Evolutionary conservation across 2,113 vertebrate species (phyloP).

Genomic region (Carettochelys insculpta): DNA sequence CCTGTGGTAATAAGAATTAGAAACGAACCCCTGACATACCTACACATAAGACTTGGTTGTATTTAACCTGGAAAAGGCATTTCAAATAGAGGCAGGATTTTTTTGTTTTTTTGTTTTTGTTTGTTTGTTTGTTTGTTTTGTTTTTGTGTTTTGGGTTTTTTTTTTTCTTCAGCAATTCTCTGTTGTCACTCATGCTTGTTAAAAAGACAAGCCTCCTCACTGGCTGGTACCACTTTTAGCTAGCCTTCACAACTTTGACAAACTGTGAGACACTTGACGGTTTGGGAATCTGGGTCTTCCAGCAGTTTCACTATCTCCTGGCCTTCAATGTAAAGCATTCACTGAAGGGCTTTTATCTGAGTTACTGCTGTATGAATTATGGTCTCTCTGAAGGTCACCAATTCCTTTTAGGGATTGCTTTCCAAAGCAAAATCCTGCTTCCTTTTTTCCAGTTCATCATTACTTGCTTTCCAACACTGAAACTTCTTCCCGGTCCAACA

Average conservation of each 20-base stretch:
- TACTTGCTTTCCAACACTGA: conserved; percentile 22
- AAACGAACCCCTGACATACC: neutral
- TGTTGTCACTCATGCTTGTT: too few species aligned
- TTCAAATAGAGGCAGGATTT: too few species aligned
- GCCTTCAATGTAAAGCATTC: neutral
- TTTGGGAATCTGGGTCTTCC: neutral
- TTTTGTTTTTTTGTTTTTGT: too few species aligned
- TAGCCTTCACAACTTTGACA: too few species aligned
- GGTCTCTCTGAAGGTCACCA: conserved; percentile 12
- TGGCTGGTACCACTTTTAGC: too few species aligned
- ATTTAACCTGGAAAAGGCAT: too few species aligned
- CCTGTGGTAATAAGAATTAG: neutral
- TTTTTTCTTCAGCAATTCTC: too few species aligned
- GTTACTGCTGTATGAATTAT: neutral
- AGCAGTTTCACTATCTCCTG: neutral
- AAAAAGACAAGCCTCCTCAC: too few species aligned
- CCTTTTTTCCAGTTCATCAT: conserved; percentile 24
- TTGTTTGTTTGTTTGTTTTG: too few species aligned
- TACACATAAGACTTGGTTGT: too few species aligned
- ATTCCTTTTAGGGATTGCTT: neutral
- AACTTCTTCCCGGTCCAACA: conserved; percentile 17
- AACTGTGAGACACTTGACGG: neutral
- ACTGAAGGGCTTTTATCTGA: neutral
- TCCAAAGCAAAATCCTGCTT: neutral
- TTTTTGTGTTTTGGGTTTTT: too few species aligned